Conservation (phyloP, 1,140 invertebrate species). For the Helicorthomorpha holstii region DNA sequence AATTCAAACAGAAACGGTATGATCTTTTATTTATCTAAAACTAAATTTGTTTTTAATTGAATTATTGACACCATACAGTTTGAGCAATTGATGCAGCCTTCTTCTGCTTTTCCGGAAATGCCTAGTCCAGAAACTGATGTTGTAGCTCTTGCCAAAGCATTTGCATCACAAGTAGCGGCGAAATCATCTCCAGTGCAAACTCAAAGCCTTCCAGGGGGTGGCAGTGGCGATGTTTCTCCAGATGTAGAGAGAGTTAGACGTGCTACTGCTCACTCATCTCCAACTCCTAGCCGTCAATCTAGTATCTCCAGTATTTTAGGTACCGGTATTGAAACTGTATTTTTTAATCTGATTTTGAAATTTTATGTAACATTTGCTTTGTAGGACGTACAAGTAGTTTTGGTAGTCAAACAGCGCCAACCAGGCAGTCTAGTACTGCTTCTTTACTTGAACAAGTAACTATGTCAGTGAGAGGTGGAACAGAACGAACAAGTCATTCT, state of each 20-base stretch:
- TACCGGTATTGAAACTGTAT: background rate
- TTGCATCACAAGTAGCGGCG: background rate
- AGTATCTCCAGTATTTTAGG: constrained; percentile 7
- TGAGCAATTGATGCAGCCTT: background rate
- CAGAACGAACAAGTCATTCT: constrained; percentile 43
- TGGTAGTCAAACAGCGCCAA: background rate
- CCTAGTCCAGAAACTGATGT: constrained; percentile 1
- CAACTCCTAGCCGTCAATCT: background rate
- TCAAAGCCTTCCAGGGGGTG: background rate
- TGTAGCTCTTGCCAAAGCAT: background rate
- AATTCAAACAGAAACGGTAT: too few relatives aligned
- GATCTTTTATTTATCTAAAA: background rate
- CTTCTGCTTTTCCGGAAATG: background rate
- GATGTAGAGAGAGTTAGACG: background rate
- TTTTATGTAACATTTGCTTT: background rate
- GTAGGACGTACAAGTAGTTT: constrained; percentile 3
- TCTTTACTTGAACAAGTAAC: constrained; percentile 7
- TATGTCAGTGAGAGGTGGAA: constrained; percentile 36
- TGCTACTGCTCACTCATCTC: background rate
- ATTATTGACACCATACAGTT: background rate
- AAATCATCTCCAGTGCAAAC: background rate
- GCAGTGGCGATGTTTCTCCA: background rate
- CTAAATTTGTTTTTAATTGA: background rate
- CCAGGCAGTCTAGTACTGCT: constrained; percentile 5
- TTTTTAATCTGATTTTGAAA: background rate